Conservation (phyloP, 2,888 invertebrate genomes). For the Galerucella calmariensis region DNA sequence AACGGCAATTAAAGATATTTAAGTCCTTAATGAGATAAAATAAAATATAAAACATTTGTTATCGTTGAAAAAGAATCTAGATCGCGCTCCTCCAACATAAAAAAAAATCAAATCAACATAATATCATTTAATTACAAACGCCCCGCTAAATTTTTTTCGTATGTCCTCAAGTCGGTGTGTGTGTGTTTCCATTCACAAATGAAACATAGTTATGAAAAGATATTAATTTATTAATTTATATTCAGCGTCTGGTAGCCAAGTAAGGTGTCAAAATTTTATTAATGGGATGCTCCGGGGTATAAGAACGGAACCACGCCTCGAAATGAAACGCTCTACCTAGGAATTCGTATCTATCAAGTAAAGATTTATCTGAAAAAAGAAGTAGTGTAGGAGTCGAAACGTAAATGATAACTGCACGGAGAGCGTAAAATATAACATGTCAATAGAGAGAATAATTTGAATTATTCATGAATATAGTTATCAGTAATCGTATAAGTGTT, state of each 20-base stretch:
- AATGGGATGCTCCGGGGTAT: conserved; percentile 59
- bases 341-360: conserved; percentile 55
- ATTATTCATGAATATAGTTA: conserved; percentile 53
- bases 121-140: conserved; percentile 19
- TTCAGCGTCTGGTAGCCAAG: conserved; percentile 62
- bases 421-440: conserved; percentile 53
- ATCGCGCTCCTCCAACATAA: background rate
- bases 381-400: conserved; percentile 50
- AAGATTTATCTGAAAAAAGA: conserved; percentile 39
- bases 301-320: conserved; percentile 57
- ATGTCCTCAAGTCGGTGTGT: conserved; percentile 20
- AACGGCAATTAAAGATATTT: background rate
- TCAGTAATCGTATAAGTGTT: conserved; percentile 50
- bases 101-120: conserved; percentile 3
- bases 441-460: conserved; percentile 50
- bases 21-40: background rate
- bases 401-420: conserved; percentile 51
- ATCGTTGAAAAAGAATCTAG: conserved; percentile 6
- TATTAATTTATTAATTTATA: conserved; percentile 63
- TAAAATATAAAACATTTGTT: background rate
- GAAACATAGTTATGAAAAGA: conserved; percentile 44
- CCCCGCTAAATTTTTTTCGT: conserved; percentile 25
- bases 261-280: conserved; percentile 64
- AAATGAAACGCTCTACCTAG: conserved; percentile 51
- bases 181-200: conserved; percentile 32